A percentile compares a stretch with the other conserved stretches of the same genome.
Evolutionary conservation across 2,113 vertebrate genomes (phyloP).

Genomic region (Scalopus aquaticus): DNA sequence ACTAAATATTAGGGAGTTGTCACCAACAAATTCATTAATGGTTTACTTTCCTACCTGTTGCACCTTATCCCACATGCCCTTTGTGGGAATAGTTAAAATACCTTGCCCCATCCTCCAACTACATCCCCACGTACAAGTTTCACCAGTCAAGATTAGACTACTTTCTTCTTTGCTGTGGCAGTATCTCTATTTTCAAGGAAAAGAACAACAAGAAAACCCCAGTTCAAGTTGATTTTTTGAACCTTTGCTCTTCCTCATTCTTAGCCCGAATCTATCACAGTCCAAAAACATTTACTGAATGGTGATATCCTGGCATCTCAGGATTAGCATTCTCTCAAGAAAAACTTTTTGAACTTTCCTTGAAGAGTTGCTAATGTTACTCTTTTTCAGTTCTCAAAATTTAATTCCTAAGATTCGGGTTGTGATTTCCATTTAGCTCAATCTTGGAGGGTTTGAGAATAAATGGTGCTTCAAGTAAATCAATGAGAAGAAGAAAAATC

Average conservation of each 20-base stretch:
- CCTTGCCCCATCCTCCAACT: too few species aligned
- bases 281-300: not conserved
- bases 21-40: not conserved
- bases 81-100: not conserved
- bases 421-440: constrained; percentile 33
- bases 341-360: constrained; percentile 20
- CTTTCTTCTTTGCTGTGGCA: constrained; percentile 3
- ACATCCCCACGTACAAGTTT: not conserved
- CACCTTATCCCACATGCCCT: not conserved
- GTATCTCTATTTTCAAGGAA: not conserved
- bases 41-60: constrained; percentile 11
- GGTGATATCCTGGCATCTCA: not conserved
- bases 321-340: not conserved
- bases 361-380: not conserved
- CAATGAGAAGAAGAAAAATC: constrained; percentile 5
- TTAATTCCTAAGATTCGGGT: not conserved
- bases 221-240: not conserved
- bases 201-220: not conserved
- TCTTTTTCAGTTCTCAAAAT: not conserved
- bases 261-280: constrained; percentile 22
- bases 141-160: not conserved
- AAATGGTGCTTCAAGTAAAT: not conserved
- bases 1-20: not conserved
- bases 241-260: not conserved
- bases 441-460: constrained; percentile 7